phyloP scores from a whole-genome alignment of 2,888 invertebrate genomes.

The Acanthosepion pharaonis region DNA sequence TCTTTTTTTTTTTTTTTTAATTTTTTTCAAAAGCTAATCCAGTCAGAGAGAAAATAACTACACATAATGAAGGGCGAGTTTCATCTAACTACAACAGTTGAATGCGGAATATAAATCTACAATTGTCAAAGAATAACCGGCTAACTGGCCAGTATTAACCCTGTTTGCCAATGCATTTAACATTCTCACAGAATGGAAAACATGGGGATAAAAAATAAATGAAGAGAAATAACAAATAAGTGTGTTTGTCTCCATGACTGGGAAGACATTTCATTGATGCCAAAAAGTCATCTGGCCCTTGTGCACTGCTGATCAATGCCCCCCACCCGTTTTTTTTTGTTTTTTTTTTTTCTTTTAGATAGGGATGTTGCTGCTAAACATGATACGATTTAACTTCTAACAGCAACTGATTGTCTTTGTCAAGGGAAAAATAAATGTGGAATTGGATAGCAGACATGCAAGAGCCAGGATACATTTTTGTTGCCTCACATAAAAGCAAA shows the following conservation, averaged over 20 bases:
- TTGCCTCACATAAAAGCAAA: not conserved
- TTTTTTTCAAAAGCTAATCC: not conserved
- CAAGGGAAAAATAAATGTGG: not conserved
- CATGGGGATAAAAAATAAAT: not conserved
- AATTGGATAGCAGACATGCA: not conserved
- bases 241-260: not conserved
- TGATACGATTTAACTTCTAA: not conserved
- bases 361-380: not conserved
- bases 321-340: not conserved
- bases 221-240: not conserved
- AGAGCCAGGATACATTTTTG: constrained; percentile 8
- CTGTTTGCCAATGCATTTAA: not conserved
- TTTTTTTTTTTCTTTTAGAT: not conserved
- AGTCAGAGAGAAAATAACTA: not conserved
- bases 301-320: not conserved
- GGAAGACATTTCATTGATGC: not conserved
- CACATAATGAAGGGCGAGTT: not conserved
- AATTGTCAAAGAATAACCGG: not conserved
- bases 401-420: constrained; percentile 22
- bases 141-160: not conserved
- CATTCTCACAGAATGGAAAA: not conserved
- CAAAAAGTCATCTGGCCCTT: not conserved
- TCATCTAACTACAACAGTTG: not conserved
- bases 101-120: not conserved
- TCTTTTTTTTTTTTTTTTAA: too few relatives aligned